Evolutionary conservation across 1,140 invertebrate species (phyloP), one percentile per base, ranked within the genome.

Genomic region (Aphaenogaster rudis): DNA sequence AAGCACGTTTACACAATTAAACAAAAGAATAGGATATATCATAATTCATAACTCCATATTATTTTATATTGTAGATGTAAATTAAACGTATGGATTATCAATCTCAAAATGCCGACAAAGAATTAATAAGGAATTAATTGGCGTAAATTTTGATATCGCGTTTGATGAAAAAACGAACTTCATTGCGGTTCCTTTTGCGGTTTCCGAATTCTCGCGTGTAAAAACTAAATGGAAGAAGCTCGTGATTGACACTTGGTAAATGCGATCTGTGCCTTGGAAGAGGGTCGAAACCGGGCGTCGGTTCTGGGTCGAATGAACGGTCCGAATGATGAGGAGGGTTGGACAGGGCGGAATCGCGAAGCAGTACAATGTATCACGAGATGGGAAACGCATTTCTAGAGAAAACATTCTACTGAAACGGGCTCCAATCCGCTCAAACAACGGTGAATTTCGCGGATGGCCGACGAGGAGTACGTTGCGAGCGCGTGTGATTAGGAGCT

Each of bases 201-300:
- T n/a, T 45, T 45, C n/a, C 11, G 0, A 48, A 50, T 9, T 45
- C 61, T 36, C 21, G 39, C 74, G 4, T 11, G 52, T 45, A 66
- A 80, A 54, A 89, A 85, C 28, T 64, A 87, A 84, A 84, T 89
- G 61, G 63, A 64, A 67, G 28, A 64, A 74, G 8, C 45, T 82
- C 59, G 76, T 66, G 86, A 85, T 86, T 71, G 78, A 89, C 86
- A 36, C 15, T 17, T 11, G 71, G 13, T 76, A 87, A 87, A 90
- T 89, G 69, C 79, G 36, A 79, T 88, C 17, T 33, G 9, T 36
- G 64, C 3, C 13, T 50, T 28, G 63, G 21, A 59, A 63, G 54
- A 82, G 39, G 52, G 64, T 87, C 39, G 76, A 86, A 74, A 74
- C 7, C 5, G 21, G 8, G 8, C n/a, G 21, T 42, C 2, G 39